These are phyloP conservation scores for Antitype chi DNA, from an alignment of 2,888 invertebrate genomes.

Conservation along the genomic window DNA sequence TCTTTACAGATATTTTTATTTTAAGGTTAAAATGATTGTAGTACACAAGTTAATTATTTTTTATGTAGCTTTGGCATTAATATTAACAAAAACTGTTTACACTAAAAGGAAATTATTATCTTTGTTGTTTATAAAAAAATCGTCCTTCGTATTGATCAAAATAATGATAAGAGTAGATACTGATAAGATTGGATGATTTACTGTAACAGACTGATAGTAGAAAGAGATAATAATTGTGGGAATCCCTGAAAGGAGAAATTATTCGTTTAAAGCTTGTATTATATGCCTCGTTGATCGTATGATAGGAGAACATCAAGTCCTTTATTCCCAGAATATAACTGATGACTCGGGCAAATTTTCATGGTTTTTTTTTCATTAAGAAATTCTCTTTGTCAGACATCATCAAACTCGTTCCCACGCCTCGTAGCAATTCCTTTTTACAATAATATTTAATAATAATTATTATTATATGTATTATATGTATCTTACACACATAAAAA, in stretches of 20 bases:
- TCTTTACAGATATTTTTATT: neutral
- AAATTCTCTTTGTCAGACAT: no score
- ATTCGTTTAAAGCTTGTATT: neutral
- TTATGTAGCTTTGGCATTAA: neutral
- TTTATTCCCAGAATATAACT: neutral
- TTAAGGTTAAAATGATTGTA: neutral
- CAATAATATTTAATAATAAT: no score
- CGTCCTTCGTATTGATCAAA: neutral
- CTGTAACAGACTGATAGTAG: neutral
- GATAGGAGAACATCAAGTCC: neutral
- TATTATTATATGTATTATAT: no score
- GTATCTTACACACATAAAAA: no score
- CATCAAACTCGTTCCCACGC: no score
- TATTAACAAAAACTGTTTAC: no score
- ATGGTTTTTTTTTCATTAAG: neutral
- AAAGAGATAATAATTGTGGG: neutral
- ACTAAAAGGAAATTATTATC: slow-evolving; percentile 9
- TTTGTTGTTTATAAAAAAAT: slow-evolving; percentile 19
- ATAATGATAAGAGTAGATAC: neutral
- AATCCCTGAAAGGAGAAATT: neutral
- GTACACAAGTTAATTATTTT: neutral
- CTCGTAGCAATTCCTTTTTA: no score
- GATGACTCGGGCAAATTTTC: neutral
- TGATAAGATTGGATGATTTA: slow-evolving; percentile 14
- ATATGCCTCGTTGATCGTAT: neutral